Evolutionary conservation across 1,140 invertebrate genomes (phyloP), one percentile per base, ranked within the genome.

Genomic region (Cepaea nemoralis): DNA sequence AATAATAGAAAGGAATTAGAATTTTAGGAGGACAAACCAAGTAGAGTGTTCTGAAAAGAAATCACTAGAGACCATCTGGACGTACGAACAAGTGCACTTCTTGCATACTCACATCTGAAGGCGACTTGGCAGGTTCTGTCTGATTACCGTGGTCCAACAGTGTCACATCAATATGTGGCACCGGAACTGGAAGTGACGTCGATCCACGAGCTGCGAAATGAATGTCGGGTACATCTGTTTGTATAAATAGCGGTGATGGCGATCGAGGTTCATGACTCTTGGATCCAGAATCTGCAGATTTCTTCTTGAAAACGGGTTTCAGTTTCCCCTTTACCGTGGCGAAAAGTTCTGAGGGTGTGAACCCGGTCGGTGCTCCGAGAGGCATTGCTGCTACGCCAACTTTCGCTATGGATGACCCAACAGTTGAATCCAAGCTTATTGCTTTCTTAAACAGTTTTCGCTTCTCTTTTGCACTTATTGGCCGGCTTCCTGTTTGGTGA

Each of bases 381-480:
- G 85, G 83, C 70, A 84, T 78, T 0, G 76, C 79, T 31, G 80
- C 55, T 31, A 85, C 81, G 0, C 84, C 84, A 2, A 83, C 82
- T 35, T 80, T 83, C 24, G 83, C 84, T 16, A 86, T 74, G 42
- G 83, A 80, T 40, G 76, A 50, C 35, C 82, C 78, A 35, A 85
- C 80, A 19, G 81, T 50, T 19, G 80, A 83, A 24, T 86, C 85
- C 3, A 86, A 73, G 70, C 85, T 86, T 55, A 55, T 82, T 3
- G 84, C 85, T 50, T 85, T 85, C 40, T 85, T 85, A 48, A 85
- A 86, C 3, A 85, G 73, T 40, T 71, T 73, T 50, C 85, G 37
- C 33, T 85, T 85, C 14, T 86, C 85, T 69, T 86, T 86, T 39
- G 83, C 84, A n/a, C 37, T 39, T 85, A 82, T 12, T 85, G 82